Evolutionary conservation across 2,888 invertebrate species (phyloP).

Genomic region (Ptychoptera albimana): DNA sequence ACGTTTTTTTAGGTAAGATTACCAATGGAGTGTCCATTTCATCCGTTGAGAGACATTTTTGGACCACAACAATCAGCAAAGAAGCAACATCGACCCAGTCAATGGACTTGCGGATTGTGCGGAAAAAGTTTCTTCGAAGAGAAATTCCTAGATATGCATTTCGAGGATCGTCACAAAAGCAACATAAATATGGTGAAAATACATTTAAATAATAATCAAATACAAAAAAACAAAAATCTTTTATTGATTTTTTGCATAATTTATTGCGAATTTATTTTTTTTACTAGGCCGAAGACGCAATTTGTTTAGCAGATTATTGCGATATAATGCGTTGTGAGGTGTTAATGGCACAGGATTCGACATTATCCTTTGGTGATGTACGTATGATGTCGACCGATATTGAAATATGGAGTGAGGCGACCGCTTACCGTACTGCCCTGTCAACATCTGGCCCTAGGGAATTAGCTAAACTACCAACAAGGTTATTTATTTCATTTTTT

Average conservation of each 20-base stretch:
- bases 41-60: conserved; percentile 74
- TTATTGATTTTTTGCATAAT: neutral
- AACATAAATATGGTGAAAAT: conserved; percentile 59
- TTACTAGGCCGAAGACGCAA: conserved; percentile 73
- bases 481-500: neutral
- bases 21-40: conserved; percentile 80
- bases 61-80: conserved; percentile 75
- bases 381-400: conserved; percentile 57
- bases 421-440: conserved; percentile 48
- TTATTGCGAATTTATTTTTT: neutral
- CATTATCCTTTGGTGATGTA: conserved; percentile 42
- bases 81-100: conserved; percentile 67
- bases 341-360: conserved; percentile 53
- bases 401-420: conserved; percentile 69
- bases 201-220: neutral
- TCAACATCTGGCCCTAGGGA: conserved; percentile 37
- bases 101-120: conserved; percentile 83
- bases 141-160: conserved; percentile 71
- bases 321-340: conserved; percentile 93
- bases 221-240: neutral
- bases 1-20: conserved; percentile 55
- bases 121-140: conserved; percentile 86
- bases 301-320: conserved; percentile 88
- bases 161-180: conserved; percentile 74
- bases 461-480: conserved; percentile 30